Conservation (phyloP, 1,140 invertebrate species). For the Laodelphax striatellus region DNA sequence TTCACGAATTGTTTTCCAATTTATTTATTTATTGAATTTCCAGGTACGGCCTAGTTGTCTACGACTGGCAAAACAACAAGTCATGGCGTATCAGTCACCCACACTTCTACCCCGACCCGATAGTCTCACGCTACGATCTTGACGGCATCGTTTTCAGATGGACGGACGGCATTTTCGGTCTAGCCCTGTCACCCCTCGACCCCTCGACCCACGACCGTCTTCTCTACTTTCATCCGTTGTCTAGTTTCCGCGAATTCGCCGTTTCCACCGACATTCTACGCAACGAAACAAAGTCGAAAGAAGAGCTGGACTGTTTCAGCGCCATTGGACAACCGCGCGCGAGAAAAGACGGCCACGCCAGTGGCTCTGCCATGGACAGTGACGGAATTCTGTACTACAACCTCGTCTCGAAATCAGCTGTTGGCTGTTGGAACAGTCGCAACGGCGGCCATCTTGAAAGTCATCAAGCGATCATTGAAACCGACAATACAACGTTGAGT, state of each 20-base stretch:
- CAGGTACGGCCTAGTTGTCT: conserved; percentile 58
- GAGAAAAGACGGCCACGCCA: conserved; percentile 51
- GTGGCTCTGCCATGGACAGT: conserved; percentile 41
- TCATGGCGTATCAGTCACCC: conserved; percentile 65
- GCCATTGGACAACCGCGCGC: conserved; percentile 39
- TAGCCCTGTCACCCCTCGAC: conserved; percentile 50
- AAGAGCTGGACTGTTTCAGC: conserved; percentile 39
- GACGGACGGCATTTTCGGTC: conserved; percentile 68
- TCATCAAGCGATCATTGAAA: conserved; percentile 47
- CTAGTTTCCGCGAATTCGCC: conserved; percentile 60
- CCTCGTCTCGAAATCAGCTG: conserved; percentile 54
- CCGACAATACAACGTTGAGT: conserved; percentile 43
- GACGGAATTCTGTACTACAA: conserved; percentile 67
- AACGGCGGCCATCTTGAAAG: conserved; percentile 28
- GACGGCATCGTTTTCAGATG: conserved; percentile 66
- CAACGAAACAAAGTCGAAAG: conserved; percentile 37
- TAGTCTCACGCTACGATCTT: conserved; percentile 50
- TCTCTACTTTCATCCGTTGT: conserved; percentile 68
- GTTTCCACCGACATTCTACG: conserved; percentile 50
- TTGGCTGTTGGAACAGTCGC: conserved; percentile 65
- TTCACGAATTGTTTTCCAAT: no score
- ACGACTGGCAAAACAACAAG: conserved; percentile 45
- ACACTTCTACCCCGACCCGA: conserved; percentile 63
- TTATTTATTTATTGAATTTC: no score
- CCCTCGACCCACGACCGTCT: conserved; percentile 37